Evolutionary conservation across 2,113 vertebrate genomes (phyloP).

Genomic region (Ptilonorhynchus violaceus): DNA sequence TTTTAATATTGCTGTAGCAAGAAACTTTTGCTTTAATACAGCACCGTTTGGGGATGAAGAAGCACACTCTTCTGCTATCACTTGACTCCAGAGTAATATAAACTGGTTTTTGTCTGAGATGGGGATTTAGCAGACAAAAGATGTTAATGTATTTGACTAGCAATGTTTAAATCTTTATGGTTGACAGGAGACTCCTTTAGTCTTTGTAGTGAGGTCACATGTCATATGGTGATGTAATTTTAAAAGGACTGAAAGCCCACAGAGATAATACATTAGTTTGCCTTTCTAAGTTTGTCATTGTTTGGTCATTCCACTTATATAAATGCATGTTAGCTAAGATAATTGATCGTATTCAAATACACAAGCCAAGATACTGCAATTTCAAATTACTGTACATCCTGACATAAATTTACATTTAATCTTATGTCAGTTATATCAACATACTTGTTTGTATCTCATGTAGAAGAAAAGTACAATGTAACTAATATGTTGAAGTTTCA

Average conservation of each 20-base stretch:
- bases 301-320: background rate
- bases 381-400: background rate
- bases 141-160: background rate
- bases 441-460: background rate
- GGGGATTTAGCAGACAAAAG: background rate
- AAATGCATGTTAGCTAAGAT: background rate
- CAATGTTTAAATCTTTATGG: background rate
- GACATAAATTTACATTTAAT: background rate
- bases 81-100: background rate
- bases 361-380: background rate
- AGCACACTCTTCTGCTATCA: background rate
- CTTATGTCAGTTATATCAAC: background rate
- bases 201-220: conserved; percentile 1
- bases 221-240: conserved; percentile 14
- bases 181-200: background rate
- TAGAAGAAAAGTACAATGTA: background rate
- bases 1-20: background rate
- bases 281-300: background rate
- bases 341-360: background rate
- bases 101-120: background rate
- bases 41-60: background rate
- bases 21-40: background rate
- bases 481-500: background rate
- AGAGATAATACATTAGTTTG: background rate
- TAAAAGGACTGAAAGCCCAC: background rate